These are phyloP conservation scores for Corydoras maculifer DNA, from an alignment of 2,113 vertebrate species.

Conservation along the genomic window DNA sequence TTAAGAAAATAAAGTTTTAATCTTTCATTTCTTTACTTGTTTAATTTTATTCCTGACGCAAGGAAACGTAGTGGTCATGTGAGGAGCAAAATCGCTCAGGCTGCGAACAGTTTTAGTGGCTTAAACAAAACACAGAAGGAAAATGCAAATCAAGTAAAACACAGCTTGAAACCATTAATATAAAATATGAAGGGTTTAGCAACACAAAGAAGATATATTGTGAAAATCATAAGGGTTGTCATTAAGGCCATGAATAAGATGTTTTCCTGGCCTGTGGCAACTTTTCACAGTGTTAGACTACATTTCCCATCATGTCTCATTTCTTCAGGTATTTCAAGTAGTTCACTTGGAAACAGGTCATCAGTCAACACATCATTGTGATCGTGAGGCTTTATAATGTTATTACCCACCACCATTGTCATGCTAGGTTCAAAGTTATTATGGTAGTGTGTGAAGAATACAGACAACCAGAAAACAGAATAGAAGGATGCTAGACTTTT, in stretches of 20 bases:
- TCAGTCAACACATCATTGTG: conserved; percentile 20
- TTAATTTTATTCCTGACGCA: background rate
- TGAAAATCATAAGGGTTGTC: conserved; percentile 28
- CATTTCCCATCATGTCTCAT: conserved; percentile 30
- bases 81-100: background rate
- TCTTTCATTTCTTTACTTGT: background rate
- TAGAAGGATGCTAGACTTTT: background rate
- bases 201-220: background rate
- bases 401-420: conserved; percentile 20
- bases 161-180: conserved; percentile 31
- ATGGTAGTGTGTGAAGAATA: conserved; percentile 20
- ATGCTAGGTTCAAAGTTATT: background rate
- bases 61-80: conserved; percentile 8
- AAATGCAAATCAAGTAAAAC: background rate
- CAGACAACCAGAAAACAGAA: conserved; percentile 6
- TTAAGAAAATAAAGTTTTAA: background rate
- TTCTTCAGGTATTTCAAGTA: conserved; percentile 42
- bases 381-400: conserved; percentile 19
- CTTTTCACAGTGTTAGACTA: conserved; percentile 49
- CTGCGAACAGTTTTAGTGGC: conserved; percentile 23
- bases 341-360: conserved; percentile 26
- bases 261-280: conserved; percentile 6
- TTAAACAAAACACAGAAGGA: background rate
- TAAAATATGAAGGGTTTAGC: conserved; percentile 9
- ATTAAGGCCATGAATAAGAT: conserved; percentile 14